phyloP scores from a whole-genome alignment of 2,888 invertebrate genomes.

The Azorinus chamasolen region DNA sequence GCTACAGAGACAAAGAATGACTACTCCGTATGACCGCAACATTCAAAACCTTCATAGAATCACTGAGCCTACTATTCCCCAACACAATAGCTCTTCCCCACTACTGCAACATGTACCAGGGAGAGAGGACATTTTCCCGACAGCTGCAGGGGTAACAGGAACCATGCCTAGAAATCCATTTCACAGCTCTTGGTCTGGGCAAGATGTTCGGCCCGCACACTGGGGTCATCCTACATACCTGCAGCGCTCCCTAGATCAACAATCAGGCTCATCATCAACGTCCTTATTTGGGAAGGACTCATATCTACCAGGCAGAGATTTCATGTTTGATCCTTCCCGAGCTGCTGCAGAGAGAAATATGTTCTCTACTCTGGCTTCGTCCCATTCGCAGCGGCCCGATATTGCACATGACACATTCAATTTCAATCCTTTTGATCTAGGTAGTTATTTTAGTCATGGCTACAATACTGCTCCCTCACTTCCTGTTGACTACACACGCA shows the following conservation, averaged over 20 bases:
- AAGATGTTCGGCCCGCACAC: constrained; percentile 79
- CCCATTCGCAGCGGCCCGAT: constrained; percentile 76
- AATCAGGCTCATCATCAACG: constrained; percentile 73
- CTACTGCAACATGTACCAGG: constrained; percentile 75
- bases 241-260: constrained; percentile 73
- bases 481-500: constrained; percentile 75
- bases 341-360: constrained; percentile 78
- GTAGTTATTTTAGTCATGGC: constrained; percentile 80
- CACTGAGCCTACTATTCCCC: constrained; percentile 73
- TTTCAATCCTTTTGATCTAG: constrained; percentile 80
- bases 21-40: constrained; percentile 74
- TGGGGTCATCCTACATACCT: constrained; percentile 80
- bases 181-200: constrained; percentile 79
- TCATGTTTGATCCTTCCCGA: constrained; percentile 81
- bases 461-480: constrained; percentile 77
- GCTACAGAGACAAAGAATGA: constrained; percentile 79
- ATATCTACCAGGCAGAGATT: constrained; percentile 79
- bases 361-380: constrained; percentile 76
- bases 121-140: constrained; percentile 77
- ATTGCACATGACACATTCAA: constrained; percentile 77
- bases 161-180: constrained; percentile 81
- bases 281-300: constrained; percentile 79
- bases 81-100: constrained; percentile 70
- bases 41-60: constrained; percentile 77
- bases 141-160: constrained; percentile 74